phyloP scores from a whole-genome alignment of 2,797 vertebrate genomes.

The Zenarchopterus dispar region DNA sequence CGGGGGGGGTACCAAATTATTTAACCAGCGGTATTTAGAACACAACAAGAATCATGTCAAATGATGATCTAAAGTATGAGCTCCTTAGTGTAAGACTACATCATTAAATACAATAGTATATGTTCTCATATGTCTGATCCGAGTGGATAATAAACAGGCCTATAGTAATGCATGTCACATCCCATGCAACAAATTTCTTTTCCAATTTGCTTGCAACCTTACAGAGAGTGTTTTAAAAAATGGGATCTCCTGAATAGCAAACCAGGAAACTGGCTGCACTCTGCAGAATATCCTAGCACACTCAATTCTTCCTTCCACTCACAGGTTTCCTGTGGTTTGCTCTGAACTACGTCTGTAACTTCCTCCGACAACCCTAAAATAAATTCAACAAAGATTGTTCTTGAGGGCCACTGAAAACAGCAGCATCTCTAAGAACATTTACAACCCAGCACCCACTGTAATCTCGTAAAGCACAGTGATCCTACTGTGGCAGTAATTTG shows the following conservation, averaged over 20 bases:
- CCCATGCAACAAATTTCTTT: too few species aligned
- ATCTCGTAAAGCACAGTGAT: not conserved
- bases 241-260: constrained; percentile 20
- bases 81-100: not conserved
- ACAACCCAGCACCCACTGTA: not conserved
- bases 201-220: too few species aligned
- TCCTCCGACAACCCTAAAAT: constrained; percentile 26
- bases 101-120: too few species aligned
- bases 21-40: not conserved
- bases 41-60: not conserved
- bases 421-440: not conserved
- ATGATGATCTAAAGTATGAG: not conserved
- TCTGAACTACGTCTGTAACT: constrained; percentile 6
- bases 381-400: constrained; percentile 16
- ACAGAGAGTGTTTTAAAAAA: too few species aligned
- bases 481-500: not conserved
- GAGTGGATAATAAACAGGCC: too few species aligned
- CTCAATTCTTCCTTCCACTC: constrained; percentile 22
- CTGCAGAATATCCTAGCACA: constrained; percentile 23
- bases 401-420: constrained; percentile 14
- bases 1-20: too few species aligned
- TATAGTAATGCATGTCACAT: too few species aligned
- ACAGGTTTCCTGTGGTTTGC: constrained; percentile 40
- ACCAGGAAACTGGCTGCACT: constrained; percentile 45
- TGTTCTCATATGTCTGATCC: too few species aligned